Evolutionary conservation across 2,113 vertebrate species (phyloP).

Genomic region (Podarcis raffonei): DNA sequence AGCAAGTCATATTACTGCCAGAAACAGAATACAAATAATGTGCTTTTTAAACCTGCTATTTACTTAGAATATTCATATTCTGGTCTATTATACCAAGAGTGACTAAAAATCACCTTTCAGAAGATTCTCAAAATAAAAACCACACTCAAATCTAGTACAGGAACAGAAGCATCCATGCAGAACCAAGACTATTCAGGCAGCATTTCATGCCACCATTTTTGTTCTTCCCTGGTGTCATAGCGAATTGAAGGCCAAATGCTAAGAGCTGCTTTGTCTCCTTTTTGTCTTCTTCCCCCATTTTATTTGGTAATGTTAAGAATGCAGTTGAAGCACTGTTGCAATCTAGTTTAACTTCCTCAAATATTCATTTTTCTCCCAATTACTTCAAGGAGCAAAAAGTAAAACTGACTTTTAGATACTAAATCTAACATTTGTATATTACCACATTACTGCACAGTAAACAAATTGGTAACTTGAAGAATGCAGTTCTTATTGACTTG

Average conservation of each 20-base stretch:
- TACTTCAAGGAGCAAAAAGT: background rate
- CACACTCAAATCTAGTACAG: too few relatives aligned
- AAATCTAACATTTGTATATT: background rate
- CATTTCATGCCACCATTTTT: background rate
- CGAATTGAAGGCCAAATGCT: background rate
- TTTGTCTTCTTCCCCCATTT: background rate
- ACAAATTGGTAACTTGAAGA: too few relatives aligned
- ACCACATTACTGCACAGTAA: background rate
- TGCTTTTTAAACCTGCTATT: too few relatives aligned
- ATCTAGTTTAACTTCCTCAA: background rate
- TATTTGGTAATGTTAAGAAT: background rate
- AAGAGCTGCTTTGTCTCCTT: background rate
- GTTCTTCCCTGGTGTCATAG: background rate
- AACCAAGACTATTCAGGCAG: background rate
- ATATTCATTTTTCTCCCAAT: background rate
- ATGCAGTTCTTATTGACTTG: background rate
- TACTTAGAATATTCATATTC: background rate
- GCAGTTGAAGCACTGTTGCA: background rate
- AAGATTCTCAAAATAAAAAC: too few relatives aligned
- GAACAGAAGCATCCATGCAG: too few relatives aligned
- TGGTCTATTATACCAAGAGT: too few relatives aligned
- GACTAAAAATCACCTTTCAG: too few relatives aligned
- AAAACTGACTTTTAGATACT: background rate
- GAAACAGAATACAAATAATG: background rate
- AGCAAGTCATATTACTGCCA: background rate